Evolutionary conservation across 2,113 vertebrate species (phyloP).

Genomic region (Peucedramus taeniatus): DNA sequence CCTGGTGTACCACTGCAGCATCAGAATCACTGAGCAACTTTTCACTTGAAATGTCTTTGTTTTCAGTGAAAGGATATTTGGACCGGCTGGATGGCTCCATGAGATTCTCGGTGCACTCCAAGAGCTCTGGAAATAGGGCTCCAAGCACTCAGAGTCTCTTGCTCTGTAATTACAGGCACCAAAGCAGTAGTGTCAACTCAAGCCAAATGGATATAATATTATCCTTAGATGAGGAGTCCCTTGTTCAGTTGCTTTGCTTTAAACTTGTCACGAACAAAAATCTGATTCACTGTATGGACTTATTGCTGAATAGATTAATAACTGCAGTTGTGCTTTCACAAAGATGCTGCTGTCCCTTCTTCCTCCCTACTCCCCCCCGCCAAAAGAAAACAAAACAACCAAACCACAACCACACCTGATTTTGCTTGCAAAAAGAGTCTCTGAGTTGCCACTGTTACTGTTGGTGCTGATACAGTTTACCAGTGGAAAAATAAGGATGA

Average conservation of each 20-base stretch:
- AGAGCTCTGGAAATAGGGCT: not conserved
- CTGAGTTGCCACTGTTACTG: not conserved
- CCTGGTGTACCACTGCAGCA: not conserved
- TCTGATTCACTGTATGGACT: not conserved
- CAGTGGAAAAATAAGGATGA: not conserved
- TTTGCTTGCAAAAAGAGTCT: not conserved
- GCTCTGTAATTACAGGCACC: not conserved
- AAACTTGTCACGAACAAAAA: not conserved
- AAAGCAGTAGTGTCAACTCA: not conserved
- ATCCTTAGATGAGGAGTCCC: not conserved
- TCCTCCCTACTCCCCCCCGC: not conserved
- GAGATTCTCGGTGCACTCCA: rapidly evolving
- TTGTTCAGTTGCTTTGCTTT: not conserved
- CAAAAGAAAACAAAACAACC: not conserved
- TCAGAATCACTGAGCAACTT: not conserved
- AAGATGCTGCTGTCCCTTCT: not conserved
- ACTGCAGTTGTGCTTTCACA: not conserved
- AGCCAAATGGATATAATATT: not conserved
- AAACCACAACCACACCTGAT: not conserved
- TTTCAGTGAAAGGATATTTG: not conserved
- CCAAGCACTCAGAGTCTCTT: not conserved
- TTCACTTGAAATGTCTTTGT: not conserved
- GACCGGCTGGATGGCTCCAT: not conserved
- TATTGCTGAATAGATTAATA: not conserved
- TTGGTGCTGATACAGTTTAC: not conserved